Base-by-base conservation (phyloP, 2,888 invertebrate genomes). In the Ormyrus labotus region DNA sequence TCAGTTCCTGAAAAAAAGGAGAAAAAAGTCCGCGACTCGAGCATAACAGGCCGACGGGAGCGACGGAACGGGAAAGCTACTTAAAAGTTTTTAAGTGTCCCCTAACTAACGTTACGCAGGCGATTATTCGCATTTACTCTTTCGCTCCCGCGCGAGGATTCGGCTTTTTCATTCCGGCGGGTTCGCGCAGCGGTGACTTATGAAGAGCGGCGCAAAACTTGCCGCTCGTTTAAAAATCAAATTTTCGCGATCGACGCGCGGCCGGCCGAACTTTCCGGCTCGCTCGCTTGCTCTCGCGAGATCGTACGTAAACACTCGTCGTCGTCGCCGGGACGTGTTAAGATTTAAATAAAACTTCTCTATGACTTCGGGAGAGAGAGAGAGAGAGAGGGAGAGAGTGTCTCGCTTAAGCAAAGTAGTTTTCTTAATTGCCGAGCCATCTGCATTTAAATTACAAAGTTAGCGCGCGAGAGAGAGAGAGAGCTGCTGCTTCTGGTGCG, bases 81-180 rank as follows among this genome's bases (percentile, higher is more conserved):
- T 88, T 87, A 87, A 87, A 88, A 88, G 85, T 87, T 88, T 87
- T 85, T 86, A 87, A 88, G 87, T 86, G 86, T 86, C 86, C 85
- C 85, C 84, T 87, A 86, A 86, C 86, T 86, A 86, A 87, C 85
- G 85, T 88, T 86, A 87, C 86, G 86, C 1, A 85, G 85, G 85
- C 87, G 87, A 87, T 88, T 87, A 87, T 87, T 87, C 85, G 84
- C 84, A 82, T 87, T 88, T 85, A 83, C 81, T 84, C 83, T 83
- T 83, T 82, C 61, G 50, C 61, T 57, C 34, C 34, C 9, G 19
- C 2, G 50, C 45, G 13, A 73, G 51, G 67, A 65, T 65, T 74
- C 51, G 60, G 55, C 45, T 73, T 64, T 64, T 47, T 55, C 13
- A 57, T 57, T 64, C 47, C 45, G 8, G 47, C n/a, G n/a, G 60